A percentile compares a stretch with the other conserved stretches of the same genome.
These are phyloP conservation scores for Mylabris sibirica DNA, from an alignment of 2,888 invertebrate genomes.

Conservation along the genomic window DNA sequence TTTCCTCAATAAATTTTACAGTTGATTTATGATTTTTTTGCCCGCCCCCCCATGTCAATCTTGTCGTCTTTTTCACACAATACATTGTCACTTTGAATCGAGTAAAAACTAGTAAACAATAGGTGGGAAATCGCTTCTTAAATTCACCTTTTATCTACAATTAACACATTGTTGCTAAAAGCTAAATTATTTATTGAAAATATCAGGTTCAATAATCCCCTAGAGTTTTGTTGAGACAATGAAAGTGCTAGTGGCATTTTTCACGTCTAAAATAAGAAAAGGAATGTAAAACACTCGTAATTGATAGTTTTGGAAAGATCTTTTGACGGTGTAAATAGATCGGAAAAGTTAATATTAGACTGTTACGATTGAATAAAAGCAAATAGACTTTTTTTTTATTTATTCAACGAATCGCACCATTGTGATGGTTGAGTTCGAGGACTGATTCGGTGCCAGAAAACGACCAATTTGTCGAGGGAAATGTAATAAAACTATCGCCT, in stretches of 20 bases:
- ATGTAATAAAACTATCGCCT: constrained; percentile 2
- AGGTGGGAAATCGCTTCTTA: not conserved
- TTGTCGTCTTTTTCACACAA: not conserved
- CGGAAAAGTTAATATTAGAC: constrained; percentile 9
- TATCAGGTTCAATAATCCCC: not conserved
- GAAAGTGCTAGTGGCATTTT: not conserved
- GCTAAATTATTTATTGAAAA: not conserved
- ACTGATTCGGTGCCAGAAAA: constrained; percentile 11
- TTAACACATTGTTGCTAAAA: not conserved
- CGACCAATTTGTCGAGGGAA: constrained; percentile 3
- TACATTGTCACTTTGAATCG: not conserved
- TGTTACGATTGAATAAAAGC: not conserved
- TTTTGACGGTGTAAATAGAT: constrained; percentile 1
- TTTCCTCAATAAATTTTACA: constrained; percentile 35
- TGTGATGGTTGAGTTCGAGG: not conserved
- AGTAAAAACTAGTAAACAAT: not conserved
- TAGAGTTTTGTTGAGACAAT: not conserved
- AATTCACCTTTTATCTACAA: not conserved
- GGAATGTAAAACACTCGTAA: not conserved
- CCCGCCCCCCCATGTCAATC: not conserved
- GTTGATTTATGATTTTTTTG: constrained; percentile 16
- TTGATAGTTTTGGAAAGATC: not conserved
- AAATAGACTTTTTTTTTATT: not conserved
- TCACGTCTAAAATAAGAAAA: not conserved
- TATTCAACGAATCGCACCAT: not conserved